phyloP scores from a whole-genome alignment of 2,888 invertebrate species.

The Scaptomyza caliginosa region DNA sequence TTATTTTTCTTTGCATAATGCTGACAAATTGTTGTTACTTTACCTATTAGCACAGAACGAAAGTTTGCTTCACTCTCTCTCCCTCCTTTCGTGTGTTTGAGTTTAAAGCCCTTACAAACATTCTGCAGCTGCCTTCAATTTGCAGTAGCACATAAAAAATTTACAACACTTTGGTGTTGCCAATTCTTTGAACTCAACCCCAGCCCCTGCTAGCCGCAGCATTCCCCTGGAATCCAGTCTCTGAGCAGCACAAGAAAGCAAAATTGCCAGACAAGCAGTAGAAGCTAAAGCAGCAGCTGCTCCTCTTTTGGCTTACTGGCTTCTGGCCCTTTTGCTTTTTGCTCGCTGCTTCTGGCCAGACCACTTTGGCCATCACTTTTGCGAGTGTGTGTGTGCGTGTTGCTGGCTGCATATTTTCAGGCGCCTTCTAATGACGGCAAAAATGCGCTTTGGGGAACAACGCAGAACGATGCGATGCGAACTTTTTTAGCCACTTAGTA shows the following conservation, averaged over 20 bases:
- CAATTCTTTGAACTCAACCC: slow-evolving; percentile 35
- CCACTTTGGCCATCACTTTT: slow-evolving; percentile 40
- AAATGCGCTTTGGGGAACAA: slow-evolving; percentile 63
- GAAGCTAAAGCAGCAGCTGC: slow-evolving; percentile 40
- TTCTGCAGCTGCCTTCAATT: slow-evolving; percentile 69
- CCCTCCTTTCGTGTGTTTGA: too few relatives aligned
- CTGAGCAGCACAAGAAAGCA: slow-evolving; percentile 24
- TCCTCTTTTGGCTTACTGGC: slow-evolving; percentile 32
- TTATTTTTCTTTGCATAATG: slow-evolving; percentile 28
- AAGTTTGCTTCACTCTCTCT: slow-evolving; percentile 6
- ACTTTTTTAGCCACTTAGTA: slow-evolving; percentile 56
- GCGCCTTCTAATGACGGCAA: slow-evolving; percentile 69
- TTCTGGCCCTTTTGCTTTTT: slow-evolving; percentile 23
- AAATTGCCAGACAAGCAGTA: slow-evolving; percentile 30
- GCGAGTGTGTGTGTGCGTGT: background rate
- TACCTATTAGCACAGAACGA: slow-evolving; percentile 45
- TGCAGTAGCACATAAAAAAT: slow-evolving; percentile 72
- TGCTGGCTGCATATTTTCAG: slow-evolving; percentile 53
- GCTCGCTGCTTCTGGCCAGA: slow-evolving; percentile 29
- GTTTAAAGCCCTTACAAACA: slow-evolving; percentile 21
- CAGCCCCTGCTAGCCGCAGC: background rate
- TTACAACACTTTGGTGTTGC: slow-evolving; percentile 46
- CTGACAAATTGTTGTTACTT: slow-evolving; percentile 59
- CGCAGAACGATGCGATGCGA: slow-evolving; percentile 25
- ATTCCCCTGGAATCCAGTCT: slow-evolving; percentile 26